phyloP scores from a whole-genome alignment of 2,113 vertebrate species.

The Hiodon alosoides region DNA sequence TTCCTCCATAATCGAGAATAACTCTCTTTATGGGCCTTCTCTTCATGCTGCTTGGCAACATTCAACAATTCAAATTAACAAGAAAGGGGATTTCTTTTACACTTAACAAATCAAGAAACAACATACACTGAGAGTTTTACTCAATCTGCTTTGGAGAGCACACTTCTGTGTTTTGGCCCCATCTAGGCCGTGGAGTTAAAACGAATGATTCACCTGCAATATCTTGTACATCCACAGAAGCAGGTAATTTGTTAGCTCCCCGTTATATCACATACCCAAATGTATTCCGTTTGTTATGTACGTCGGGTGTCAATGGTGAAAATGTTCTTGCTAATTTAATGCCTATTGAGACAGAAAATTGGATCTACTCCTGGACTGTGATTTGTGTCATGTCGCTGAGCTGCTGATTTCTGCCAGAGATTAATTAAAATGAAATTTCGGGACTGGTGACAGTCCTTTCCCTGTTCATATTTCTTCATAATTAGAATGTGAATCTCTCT shows the following conservation, averaged over 20 bases:
- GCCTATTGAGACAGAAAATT: slow-evolving; percentile 68
- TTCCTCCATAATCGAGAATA: too few species aligned
- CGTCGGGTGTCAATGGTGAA: slow-evolving; percentile 50
- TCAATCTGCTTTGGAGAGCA: slow-evolving; percentile 11
- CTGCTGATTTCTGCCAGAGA: slow-evolving; percentile 54
- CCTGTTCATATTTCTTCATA: slow-evolving; percentile 55
- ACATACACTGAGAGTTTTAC: neutral
- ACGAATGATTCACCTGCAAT: slow-evolving; percentile 34
- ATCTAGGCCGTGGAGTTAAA: slow-evolving; percentile 20
- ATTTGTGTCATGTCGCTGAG: slow-evolving; percentile 44
- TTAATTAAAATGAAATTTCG: slow-evolving; percentile 67
- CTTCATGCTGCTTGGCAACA: too few species aligned
- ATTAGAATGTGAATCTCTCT: slow-evolving; percentile 50
- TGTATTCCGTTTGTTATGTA: slow-evolving; percentile 56
- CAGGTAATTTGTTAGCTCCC: slow-evolving; percentile 48
- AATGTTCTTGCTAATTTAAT: slow-evolving; percentile 68
- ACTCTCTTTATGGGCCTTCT: too few species aligned
- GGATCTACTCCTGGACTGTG: slow-evolving; percentile 55
- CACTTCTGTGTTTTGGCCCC: slow-evolving; percentile 21
- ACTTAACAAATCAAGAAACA: too few species aligned
- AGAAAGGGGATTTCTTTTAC: too few species aligned
- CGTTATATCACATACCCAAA: slow-evolving; percentile 52
- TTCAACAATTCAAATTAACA: too few species aligned
- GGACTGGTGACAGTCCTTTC: slow-evolving; percentile 44
- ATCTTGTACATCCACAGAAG: slow-evolving; percentile 18